Evolutionary conservation across 2,888 invertebrate genomes (phyloP).

Genomic region (Aleiodes alternator): DNA sequence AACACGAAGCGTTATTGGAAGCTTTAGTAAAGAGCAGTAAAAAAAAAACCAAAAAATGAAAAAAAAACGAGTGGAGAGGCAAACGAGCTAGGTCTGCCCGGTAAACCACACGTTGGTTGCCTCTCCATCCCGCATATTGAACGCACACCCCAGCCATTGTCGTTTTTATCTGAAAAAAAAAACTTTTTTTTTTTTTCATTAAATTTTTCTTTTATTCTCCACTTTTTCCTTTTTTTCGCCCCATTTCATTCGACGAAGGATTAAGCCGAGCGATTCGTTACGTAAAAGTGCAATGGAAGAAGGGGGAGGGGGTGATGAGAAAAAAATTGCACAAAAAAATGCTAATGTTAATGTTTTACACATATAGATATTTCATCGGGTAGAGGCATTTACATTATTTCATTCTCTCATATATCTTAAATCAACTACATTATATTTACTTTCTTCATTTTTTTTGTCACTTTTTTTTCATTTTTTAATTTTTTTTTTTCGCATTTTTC

Average conservation of each 20-base stretch:
- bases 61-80: conserved; percentile 34
- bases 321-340: conserved; percentile 3
- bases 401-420: conserved; percentile 35
- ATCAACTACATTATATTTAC: conserved; percentile 27
- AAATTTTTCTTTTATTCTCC: neutral
- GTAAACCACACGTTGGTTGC: conserved; percentile 44
- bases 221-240: neutral
- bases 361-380: conserved; percentile 36
- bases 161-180: conserved; percentile 27
- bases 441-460: conserved; percentile 8
- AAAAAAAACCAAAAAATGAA: neutral
- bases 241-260: neutral
- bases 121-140: conserved; percentile 27
- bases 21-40: conserved; percentile 16
- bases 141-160: conserved; percentile 12
- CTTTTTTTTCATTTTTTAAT: neutral
- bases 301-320: neutral
- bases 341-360: conserved; percentile 33
- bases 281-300: neutral
- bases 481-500: conserved; percentile 10
- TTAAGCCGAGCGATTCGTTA: conserved; percentile 19
- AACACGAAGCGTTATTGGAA: conserved; percentile 52
- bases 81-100: conserved; percentile 34
- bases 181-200: neutral
- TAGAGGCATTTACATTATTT: conserved; percentile 35